Percentiles rank a stretch among this genome's conserved stretches.
phyloP scores from a whole-genome alignment of 2,797 vertebrate species.

The Gila robusta region DNA sequence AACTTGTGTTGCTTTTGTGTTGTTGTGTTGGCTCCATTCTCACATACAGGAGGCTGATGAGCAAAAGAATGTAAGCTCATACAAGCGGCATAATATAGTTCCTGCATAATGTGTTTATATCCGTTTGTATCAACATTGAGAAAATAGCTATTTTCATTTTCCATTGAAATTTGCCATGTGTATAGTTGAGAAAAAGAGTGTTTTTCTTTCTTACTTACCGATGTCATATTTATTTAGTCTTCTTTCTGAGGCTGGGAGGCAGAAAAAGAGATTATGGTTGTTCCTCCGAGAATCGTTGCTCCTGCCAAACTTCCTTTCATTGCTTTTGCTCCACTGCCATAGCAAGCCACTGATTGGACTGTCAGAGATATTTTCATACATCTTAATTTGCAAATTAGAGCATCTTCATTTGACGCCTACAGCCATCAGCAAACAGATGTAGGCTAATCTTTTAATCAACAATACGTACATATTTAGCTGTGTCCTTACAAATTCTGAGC shows the following conservation, averaged over 20 bases:
- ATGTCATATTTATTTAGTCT: constrained; percentile 91
- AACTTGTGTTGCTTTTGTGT: constrained; percentile 65
- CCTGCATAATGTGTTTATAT: constrained; percentile 70
- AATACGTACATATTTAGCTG: constrained; percentile 24
- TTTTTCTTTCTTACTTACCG: constrained; percentile 65
- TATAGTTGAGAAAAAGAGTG: constrained; percentile 65
- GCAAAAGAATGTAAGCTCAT: neutral
- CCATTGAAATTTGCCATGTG: constrained; percentile 76
- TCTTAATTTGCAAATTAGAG: constrained; percentile 95
- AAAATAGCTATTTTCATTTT: constrained; percentile 12
- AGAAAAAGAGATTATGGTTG: constrained; percentile 88
- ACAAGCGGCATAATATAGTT: constrained; percentile 12
- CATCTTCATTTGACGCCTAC: constrained; percentile 67
- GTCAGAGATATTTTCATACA: constrained; percentile 86
- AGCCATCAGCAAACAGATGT: constrained; percentile 54
- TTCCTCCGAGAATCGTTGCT: constrained; percentile 83
- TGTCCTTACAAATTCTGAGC: constrained; percentile 33
- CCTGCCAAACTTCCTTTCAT: constrained; percentile 80
- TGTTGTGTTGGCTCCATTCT: constrained; percentile 20
- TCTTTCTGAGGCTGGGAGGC: constrained; percentile 83
- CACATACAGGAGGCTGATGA: constrained; percentile 1
- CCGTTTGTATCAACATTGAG: constrained; percentile 26
- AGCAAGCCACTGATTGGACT: constrained; percentile 87
- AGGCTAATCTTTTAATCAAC: constrained; percentile 57
- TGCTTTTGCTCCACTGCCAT: constrained; percentile 77